Base-by-base conservation (phyloP, 2,888 invertebrate species). In the Monochamus alternatus region DNA sequence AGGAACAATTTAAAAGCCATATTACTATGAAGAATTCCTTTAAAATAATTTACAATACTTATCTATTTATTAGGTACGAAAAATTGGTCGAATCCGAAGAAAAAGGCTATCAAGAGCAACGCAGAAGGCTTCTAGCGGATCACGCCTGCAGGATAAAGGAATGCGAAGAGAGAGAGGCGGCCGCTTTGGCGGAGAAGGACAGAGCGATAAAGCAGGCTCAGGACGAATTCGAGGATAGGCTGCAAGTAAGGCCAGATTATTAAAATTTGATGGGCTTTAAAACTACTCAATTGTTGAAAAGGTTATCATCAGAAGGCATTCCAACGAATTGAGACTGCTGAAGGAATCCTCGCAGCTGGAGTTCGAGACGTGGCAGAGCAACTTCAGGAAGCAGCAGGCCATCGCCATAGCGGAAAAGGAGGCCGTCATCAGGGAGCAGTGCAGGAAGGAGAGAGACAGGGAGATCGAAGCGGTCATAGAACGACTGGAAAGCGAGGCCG, bases 401-500 rank as follows among this genome's bases (percentile, higher is more conserved):
- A 80, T 90, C 43, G 86, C 91, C 9, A 88, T 95, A 69, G 91
- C 92, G 73, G 93, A 93, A 85, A 93, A 92, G 84, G 94, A 95
- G 88, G 90, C 90, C 73, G 91, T 92, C 81, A 93, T 96, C 83
- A 88, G 93, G 2, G 93, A 94, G 43, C 92, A 94, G 80, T 93
- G 93, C 85, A 92, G 93, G 86, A 90, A 91, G 67, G 95, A 96
- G 85, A 89, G 96, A 74, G 96, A 96, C 88, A 92, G 91, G 64
- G 95, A 96, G 89, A 95, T 96, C 71, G 95, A 96, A 86, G 89
- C 91, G 14, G 93, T 93, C 0, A 94, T 95, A 66, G 93, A 93
- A 82, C 91, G 93, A 75, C 90, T 95, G 85, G 94, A 94, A 80
- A 91, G 90, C 0, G 94, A 95, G 84, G 92, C 93, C 0, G 91